These are phyloP conservation scores for Maconellicoccus hirsutus DNA, from an alignment of 1,140 invertebrate species.

Conservation along the genomic window DNA sequence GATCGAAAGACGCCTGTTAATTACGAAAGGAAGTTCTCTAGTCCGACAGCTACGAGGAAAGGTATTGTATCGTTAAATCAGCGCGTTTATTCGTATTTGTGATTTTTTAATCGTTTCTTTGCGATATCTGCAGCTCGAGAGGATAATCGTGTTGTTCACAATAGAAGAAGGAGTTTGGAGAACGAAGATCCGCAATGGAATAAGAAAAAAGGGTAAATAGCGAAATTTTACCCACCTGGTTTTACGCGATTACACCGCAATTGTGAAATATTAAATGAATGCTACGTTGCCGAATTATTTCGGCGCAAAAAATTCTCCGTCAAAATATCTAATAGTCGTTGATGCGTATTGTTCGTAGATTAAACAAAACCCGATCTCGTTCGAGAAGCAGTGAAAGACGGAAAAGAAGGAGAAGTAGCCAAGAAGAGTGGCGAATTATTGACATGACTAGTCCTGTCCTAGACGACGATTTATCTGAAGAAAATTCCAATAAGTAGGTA, in stretches of 20 bases:
- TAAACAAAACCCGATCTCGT: conserved; percentile 2
- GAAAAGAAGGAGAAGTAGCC: conserved; percentile 14
- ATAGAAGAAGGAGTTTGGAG: background rate
- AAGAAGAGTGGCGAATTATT: conserved; percentile 13
- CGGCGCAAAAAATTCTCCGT: no score
- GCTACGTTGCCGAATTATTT: no score
- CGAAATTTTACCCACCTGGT: no score
- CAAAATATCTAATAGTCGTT: no score
- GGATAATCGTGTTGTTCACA: background rate
- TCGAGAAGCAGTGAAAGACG: conserved; percentile 2
- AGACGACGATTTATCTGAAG: conserved; percentile 9
- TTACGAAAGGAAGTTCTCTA: background rate
- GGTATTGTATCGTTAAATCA: no score
- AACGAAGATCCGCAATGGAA: background rate
- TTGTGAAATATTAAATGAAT: no score
- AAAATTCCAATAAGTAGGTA: background rate
- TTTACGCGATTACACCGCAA: no score
- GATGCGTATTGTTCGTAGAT: background rate
- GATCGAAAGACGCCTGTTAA: background rate
- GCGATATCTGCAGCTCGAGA: no score
- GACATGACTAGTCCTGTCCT: conserved; percentile 14
- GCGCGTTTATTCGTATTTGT: background rate
- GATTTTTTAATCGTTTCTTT: no score
- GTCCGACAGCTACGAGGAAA: background rate
- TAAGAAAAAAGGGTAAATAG: background rate